Percentiles rank a stretch among this genome's conserved stretches.
phyloP scores from a whole-genome alignment of 2,113 vertebrate species.

The Phrynocephalus versicolor region DNA sequence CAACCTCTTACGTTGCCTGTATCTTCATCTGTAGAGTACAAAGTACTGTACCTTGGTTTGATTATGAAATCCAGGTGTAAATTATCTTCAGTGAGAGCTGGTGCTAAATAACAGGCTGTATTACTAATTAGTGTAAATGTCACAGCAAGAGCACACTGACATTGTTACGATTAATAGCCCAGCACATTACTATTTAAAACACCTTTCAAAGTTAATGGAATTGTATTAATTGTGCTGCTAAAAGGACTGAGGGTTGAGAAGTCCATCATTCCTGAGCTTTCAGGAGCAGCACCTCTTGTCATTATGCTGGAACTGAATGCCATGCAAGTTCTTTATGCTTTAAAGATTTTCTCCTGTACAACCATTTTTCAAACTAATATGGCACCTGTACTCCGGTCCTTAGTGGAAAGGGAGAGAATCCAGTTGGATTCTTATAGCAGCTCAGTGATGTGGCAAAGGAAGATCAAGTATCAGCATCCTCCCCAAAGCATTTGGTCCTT shows the following conservation, averaged over 20 bases:
- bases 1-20: neutral
- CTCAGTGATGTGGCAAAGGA: conserved; percentile 5
- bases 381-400: conserved; percentile 17
- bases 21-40: neutral
- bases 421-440: conserved; percentile 31
- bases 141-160: conserved; percentile 69
- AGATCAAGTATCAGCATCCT: neutral
- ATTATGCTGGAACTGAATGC: conserved; percentile 50
- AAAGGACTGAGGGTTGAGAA: conserved; percentile 53
- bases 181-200: conserved; percentile 66
- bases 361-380: conserved; percentile 55
- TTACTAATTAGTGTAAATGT: conserved; percentile 69
- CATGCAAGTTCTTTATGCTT: conserved; percentile 52
- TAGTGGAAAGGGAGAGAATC: conserved; percentile 43
- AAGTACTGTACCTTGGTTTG: conserved; percentile 51
- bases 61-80: conserved; percentile 43
- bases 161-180: conserved; percentile 71
- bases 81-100: conserved; percentile 59
- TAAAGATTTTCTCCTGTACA: conserved; percentile 38
- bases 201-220: conserved; percentile 72
- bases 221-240: conserved; percentile 69
- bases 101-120: conserved; percentile 60
- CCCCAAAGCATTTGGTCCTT: neutral
- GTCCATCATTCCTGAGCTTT: conserved; percentile 48
- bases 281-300: conserved; percentile 52